Base-by-base conservation (phyloP, 92 coral and sea anemone species). In the Heteractis magnifica region DNA sequence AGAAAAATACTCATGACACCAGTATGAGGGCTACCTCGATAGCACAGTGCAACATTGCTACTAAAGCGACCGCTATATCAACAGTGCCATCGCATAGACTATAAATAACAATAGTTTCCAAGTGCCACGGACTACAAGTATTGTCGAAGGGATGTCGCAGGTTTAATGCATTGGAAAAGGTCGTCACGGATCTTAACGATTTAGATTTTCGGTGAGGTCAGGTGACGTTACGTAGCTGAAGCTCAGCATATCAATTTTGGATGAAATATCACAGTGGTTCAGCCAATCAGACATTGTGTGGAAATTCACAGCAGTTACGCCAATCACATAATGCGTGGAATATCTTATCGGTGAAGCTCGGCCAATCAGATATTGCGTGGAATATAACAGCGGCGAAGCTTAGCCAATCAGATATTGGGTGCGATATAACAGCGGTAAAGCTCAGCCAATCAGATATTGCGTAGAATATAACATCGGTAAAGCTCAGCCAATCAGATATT, bases 1-100 rank as follows among this genome's bases (percentile, higher is more conserved):
- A 71, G 73, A 65, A 34, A 79, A 65, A 51, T 48, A 80, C 44
- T 81, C 84, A 75, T 81, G 84, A 81, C 84, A 81, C n/a, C 65
- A 51, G 70, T 26, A 21, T 14, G 58, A 6, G 59, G 26, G 58
- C 23, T 76, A 9, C 59, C 23, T 68, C 11, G 49, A 68, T 26
- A 68, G 72, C 41, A 18, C 72, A 65, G 49, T 53, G 10, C 10
- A 53, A 53, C 13, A 53, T 23, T 48, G 49, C 78, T 75, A 50
- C 11, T 50, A 55, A n/a, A 80, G n/a, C 55, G n/a, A 13, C 18
- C 73, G 51, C 65, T 70, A 51, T 81, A 59, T 81, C 16, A 19
- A 68, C 77, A 65, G 49, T 50, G 49, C 73, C 84, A 51, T 53
- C 44, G 44, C 84, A 81, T 34, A 71, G 77, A 68, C 49, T 81